phyloP scores from a whole-genome alignment of 2,888 invertebrate species.

The Eucriotettix oculatus region DNA sequence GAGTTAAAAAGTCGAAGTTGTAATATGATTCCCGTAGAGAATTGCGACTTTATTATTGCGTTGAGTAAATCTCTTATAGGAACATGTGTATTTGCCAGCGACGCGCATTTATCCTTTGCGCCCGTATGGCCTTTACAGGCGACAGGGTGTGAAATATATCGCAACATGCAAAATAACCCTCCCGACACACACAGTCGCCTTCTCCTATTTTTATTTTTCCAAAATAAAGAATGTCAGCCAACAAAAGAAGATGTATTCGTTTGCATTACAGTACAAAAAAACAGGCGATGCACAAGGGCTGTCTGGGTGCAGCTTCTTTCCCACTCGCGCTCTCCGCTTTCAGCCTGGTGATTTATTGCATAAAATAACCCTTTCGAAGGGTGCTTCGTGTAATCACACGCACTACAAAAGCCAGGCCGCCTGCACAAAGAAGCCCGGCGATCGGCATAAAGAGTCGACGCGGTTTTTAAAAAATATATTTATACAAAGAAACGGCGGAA shows the following conservation, averaged over 20 bases:
- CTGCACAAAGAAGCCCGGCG: background rate
- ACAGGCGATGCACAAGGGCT: background rate
- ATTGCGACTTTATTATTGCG: too few species aligned
- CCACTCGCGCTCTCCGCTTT: background rate
- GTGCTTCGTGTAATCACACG: background rate
- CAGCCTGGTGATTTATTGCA: background rate
- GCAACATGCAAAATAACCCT: background rate
- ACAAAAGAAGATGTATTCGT: background rate
- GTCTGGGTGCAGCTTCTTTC: background rate
- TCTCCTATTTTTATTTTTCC: background rate
- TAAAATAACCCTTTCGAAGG: background rate
- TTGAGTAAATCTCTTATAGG: too few species aligned
- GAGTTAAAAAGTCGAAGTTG: too few species aligned
- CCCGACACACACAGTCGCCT: background rate
- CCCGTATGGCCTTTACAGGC: background rate
- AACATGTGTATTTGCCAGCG: background rate
- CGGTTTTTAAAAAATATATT: background rate
- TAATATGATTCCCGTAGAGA: too few species aligned
- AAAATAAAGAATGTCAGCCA: background rate
- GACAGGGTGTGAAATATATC: background rate
- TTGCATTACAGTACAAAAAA: background rate
- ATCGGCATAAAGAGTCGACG: background rate
- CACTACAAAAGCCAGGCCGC: background rate
- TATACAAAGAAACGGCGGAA: background rate
- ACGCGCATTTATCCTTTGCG: background rate